phyloP scores from a whole-genome alignment of 2,888 invertebrate genomes.

The Rhagonycha lutea region DNA sequence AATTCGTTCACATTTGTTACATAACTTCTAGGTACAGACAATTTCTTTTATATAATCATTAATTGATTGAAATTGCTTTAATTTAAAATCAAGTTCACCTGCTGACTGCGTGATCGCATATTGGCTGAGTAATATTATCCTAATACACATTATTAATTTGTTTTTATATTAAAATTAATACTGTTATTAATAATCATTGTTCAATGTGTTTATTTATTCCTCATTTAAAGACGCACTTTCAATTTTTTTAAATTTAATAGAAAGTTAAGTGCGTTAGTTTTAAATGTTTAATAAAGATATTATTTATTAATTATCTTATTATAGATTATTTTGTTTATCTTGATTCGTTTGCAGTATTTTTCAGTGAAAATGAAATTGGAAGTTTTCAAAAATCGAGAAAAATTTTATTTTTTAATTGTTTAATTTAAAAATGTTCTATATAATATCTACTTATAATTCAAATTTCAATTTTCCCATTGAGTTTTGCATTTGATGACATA shows the following conservation, averaged over 20 bases:
- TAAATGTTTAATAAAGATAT: too few relatives aligned
- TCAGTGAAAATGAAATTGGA: not conserved
- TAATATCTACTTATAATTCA: too few relatives aligned
- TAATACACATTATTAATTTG: not conserved
- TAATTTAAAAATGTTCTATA: too few relatives aligned
- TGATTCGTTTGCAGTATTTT: too few relatives aligned
- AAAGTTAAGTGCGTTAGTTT: too few relatives aligned
- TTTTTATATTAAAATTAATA: not conserved
- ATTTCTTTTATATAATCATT: not conserved
- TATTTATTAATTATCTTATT: too few relatives aligned
- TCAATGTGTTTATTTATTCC: not conserved
- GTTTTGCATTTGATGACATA: not conserved
- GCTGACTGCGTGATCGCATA: not conserved
- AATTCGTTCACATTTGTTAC: not conserved
- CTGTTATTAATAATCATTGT: not conserved
- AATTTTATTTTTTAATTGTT: too few relatives aligned
- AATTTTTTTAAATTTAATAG: too few relatives aligned
- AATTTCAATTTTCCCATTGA: too few relatives aligned
- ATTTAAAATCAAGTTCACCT: not conserved
- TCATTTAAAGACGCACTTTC: not conserved
- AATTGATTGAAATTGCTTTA: not conserved
- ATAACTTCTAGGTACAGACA: not conserved
- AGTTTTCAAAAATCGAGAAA: not conserved
- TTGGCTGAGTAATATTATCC: not conserved
- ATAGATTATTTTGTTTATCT: too few relatives aligned